Percentiles rank a stretch among this genome's conserved stretches.
Evolutionary conservation across 2,888 invertebrate species (phyloP).

Genomic region (Lithodes maja): DNA sequence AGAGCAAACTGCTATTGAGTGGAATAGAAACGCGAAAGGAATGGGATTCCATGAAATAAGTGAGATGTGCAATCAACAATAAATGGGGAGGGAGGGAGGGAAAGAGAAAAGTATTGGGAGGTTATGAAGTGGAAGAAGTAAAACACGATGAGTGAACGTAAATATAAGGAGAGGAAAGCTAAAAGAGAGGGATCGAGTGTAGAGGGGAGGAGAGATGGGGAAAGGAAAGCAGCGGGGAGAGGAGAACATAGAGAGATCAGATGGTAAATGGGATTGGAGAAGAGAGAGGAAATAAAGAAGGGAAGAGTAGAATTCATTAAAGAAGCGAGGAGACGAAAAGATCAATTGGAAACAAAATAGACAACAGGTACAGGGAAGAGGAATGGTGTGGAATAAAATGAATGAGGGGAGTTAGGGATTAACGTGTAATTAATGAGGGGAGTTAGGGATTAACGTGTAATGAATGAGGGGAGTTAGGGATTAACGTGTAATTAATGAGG

Average conservation of each 20-base stretch:
- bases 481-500: too few relatives aligned
- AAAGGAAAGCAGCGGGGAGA: not conserved
- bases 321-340: not conserved
- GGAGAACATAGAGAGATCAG: not conserved
- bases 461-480: too few relatives aligned
- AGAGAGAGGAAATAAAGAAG: not conserved
- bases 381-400: not conserved
- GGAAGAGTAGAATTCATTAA: not conserved
- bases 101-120: too few relatives aligned
- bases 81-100: too few relatives aligned
- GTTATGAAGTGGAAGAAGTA: too few relatives aligned
- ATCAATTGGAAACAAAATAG: not conserved
- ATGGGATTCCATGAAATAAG: too few relatives aligned
- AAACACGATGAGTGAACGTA: not conserved
- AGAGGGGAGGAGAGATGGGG: not conserved
- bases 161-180: not conserved
- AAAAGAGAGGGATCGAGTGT: not conserved
- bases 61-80: too few relatives aligned
- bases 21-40: too few relatives aligned
- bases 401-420: not conserved
- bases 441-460: too few relatives aligned
- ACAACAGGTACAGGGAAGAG: not conserved
- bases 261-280: not conserved
- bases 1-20: too few relatives aligned
- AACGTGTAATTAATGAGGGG: too few relatives aligned